Percentiles rank a stretch among this genome's conserved stretches.
Conservation (phyloP, 2,888 invertebrate genomes). For the Hydrotaea diabolus region DNA sequence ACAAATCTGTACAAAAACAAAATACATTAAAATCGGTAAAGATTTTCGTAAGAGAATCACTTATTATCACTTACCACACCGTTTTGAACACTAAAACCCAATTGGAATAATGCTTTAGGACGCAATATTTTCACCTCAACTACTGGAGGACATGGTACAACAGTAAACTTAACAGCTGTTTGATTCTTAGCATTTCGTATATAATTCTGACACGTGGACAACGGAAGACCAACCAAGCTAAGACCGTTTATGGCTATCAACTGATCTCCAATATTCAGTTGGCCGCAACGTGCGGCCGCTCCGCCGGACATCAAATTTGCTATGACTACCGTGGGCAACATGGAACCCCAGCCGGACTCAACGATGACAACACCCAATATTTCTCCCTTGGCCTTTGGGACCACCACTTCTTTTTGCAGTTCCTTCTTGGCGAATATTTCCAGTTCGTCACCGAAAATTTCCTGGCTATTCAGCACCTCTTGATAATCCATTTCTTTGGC, state of each 20-base stretch:
- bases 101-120: constrained; percentile 99
- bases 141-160: constrained; percentile 99
- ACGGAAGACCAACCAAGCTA: constrained; percentile 97
- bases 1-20: constrained; percentile 88
- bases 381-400: constrained; percentile 98
- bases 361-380: constrained; percentile 99
- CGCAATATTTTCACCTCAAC: constrained; percentile 99
- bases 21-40: neutral
- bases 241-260: constrained; percentile 99
- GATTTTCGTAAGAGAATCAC: neutral
- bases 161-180: constrained; percentile 98
- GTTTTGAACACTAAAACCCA: constrained; percentile 99
- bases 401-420: constrained; percentile 98
- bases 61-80: constrained; percentile 89
- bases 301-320: constrained; percentile 98
- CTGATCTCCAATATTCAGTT: constrained; percentile 99
- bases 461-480: constrained; percentile 99
- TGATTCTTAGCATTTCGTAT: constrained; percentile 99
- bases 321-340: constrained; percentile 99
- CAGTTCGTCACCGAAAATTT: constrained; percentile 98
- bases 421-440: constrained; percentile 99
- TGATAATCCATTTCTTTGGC: constrained; percentile 99
- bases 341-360: constrained; percentile 99
- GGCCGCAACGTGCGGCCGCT: constrained; percentile 98
- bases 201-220: constrained; percentile 98